phyloP scores from a whole-genome alignment of 1,140 invertebrate genomes.

The Nephila pilipes region DNA sequence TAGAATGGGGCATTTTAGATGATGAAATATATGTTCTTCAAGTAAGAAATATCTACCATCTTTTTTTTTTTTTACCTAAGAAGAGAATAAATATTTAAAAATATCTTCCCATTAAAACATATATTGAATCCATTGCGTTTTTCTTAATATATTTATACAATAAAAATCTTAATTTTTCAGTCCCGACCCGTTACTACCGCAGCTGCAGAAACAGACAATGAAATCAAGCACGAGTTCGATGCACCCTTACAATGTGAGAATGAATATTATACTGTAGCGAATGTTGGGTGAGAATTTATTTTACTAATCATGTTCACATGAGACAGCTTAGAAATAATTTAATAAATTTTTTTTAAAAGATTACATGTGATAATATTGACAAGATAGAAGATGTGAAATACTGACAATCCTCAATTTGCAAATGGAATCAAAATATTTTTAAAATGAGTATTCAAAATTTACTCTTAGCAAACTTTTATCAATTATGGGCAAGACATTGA shows the following conservation, averaged over 20 bases:
- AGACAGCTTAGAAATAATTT: not conserved
- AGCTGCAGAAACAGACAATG: slow-evolving; percentile 55
- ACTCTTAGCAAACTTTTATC: too few species aligned
- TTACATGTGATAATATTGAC: too few species aligned
- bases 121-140: not conserved
- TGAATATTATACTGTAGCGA: slow-evolving; percentile 73
- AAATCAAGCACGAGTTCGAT: slow-evolving; percentile 77
- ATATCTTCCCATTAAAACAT: too few species aligned
- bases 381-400: too few species aligned
- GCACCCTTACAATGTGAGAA: slow-evolving; percentile 54
- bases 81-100: not conserved
- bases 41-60: not conserved
- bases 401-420: too few species aligned
- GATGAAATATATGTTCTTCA: slow-evolving; percentile 44
- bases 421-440: too few species aligned
- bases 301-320: not conserved
- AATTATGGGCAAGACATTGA: too few species aligned
- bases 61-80: not conserved
- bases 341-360: too few species aligned
- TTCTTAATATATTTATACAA: not conserved
- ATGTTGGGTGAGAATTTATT: slow-evolving; percentile 69
- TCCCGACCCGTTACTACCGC: slow-evolving; percentile 77
- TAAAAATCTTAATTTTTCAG: slow-evolving; percentile 8
- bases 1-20: slow-evolving; percentile 77
- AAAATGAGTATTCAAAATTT: too few species aligned